A percentile compares a stretch with the other conserved stretches of the same genome.
Conservation (phyloP, 2,113 vertebrate genomes). For the Oreochromis aureus region DNA sequence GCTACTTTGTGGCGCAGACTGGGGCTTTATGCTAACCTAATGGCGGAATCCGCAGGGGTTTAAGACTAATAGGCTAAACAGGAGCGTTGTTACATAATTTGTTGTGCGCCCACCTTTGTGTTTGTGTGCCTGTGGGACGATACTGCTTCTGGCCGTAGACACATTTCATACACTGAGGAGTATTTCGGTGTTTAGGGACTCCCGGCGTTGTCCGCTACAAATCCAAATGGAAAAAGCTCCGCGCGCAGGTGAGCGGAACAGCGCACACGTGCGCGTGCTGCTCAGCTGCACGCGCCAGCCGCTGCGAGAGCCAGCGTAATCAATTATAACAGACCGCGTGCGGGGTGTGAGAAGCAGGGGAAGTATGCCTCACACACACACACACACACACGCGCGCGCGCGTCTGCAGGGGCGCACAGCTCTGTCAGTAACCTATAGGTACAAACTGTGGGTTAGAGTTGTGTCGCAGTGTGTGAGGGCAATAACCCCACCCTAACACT, state of each 20-base stretch:
- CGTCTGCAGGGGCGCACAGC: background rate
- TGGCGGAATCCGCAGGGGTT: background rate
- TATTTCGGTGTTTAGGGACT: background rate
- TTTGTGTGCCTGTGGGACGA: background rate
- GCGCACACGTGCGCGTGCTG: background rate
- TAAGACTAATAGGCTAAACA: conserved; percentile 32
- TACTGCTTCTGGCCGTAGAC: background rate
- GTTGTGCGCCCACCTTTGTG: background rate
- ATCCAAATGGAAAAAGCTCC: background rate
- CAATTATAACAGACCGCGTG: background rate
- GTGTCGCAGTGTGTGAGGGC: background rate
- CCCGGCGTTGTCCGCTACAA: no score
- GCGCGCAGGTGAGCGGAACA: conserved; percentile 8
- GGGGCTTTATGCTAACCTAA: background rate
- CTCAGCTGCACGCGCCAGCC: background rate
- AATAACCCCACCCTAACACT: background rate
- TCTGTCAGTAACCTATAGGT: background rate
- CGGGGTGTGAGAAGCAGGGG: background rate
- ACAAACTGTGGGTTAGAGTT: background rate
- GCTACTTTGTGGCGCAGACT: background rate
- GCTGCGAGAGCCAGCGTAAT: background rate
- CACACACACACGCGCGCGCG: background rate
- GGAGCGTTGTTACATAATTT: conserved; percentile 44
- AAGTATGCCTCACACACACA: background rate
- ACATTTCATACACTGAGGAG: background rate